phyloP scores from a whole-genome alignment of 2,113 vertebrate species.

The Albula glossodonta region DNA sequence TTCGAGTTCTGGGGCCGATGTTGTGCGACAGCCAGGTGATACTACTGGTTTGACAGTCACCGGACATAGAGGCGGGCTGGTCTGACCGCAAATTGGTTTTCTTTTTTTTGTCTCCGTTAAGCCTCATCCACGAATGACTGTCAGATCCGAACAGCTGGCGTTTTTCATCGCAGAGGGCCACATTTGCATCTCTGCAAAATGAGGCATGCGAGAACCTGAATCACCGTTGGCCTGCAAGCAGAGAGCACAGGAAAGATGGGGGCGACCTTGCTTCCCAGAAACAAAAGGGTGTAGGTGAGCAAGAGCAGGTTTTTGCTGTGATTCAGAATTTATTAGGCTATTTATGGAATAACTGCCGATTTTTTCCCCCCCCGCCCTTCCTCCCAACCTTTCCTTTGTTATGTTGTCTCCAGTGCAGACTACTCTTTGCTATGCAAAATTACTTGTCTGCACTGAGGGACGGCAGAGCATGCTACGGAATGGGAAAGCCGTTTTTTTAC shows the following conservation, averaged over 20 bases:
- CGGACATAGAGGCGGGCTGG: neutral
- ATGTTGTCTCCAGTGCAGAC: neutral
- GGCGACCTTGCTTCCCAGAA: neutral
- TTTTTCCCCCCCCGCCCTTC: neutral
- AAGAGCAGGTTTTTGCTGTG: neutral
- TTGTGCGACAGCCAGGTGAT: neutral
- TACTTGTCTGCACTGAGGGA: neutral
- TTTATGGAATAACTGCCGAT: neutral
- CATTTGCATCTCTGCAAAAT: neutral
- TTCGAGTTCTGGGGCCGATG: neutral
- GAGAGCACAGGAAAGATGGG: neutral
- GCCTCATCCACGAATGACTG: neutral
- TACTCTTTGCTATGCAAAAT: neutral
- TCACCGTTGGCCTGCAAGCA: neutral
- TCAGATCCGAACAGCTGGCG: neutral
- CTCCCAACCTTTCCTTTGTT: neutral
- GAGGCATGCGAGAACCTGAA: neutral
- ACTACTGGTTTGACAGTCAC: neutral
- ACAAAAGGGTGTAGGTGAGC: neutral
- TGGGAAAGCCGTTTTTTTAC: slow-evolving; percentile 14
- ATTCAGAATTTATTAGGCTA: neutral
- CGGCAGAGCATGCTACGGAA: neutral
- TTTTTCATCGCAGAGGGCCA: neutral
- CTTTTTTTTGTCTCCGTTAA: neutral
- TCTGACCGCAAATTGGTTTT: neutral